Percentiles rank a stretch among this genome's conserved stretches.
Evolutionary conservation across 2,888 invertebrate genomes (phyloP).

Genomic region (Yponomeuta malinellus): DNA sequence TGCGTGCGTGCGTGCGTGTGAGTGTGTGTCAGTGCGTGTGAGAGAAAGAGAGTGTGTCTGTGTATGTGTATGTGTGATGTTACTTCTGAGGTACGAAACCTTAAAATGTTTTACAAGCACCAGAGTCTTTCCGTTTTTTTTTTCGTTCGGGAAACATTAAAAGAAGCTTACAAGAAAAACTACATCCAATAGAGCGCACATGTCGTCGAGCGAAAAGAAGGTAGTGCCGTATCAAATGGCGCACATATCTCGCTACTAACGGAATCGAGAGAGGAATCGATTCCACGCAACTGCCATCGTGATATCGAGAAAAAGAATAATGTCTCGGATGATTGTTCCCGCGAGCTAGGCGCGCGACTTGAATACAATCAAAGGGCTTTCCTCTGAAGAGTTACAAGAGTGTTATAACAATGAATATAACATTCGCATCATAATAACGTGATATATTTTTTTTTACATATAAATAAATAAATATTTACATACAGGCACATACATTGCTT

Average conservation of each 20-base stretch:
- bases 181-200: neutral
- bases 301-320: neutral
- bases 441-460: too few relatives aligned
- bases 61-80: too few relatives aligned
- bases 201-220: neutral
- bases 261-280: slow-evolving; percentile 11
- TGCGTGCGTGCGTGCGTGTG: too few relatives aligned
- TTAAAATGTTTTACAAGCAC: neutral
- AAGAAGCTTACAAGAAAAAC: neutral
- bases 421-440: neutral
- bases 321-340: slow-evolving; percentile 13
- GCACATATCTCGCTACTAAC: neutral
- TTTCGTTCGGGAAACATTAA: neutral
- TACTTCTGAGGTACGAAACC: neutral
- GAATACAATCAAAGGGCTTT: neutral
- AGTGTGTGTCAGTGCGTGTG: too few relatives aligned
- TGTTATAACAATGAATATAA: neutral
- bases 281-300: neutral
- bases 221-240: neutral
- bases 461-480: too few relatives aligned
- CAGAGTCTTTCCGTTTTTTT: neutral
- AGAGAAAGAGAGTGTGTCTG: too few relatives aligned
- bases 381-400: too few relatives aligned
- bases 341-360: slow-evolving; percentile 10
- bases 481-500: too few relatives aligned